A percentile compares a stretch with the other conserved stretches of the same genome.
Conservation (phyloP, 1,140 invertebrate species). For the Meteorus sp. region DNA sequence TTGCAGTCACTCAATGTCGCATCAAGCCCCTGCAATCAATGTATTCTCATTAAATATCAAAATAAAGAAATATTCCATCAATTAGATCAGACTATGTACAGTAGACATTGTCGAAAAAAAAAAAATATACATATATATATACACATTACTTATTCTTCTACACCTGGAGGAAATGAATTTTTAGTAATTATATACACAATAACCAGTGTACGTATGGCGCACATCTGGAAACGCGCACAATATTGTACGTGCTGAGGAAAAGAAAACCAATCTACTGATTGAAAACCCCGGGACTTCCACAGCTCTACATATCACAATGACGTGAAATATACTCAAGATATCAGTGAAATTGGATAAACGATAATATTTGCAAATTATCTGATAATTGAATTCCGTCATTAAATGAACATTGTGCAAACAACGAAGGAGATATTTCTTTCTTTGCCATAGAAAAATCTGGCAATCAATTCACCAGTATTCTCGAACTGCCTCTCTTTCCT, state of each 20-base stretch:
- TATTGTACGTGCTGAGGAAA: background rate
- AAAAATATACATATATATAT: background rate
- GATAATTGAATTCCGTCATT: background rate
- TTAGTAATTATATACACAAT: background rate
- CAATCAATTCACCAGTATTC: too few relatives aligned
- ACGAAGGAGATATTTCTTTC: too few relatives aligned
- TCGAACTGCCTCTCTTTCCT: too few relatives aligned
- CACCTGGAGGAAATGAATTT: constrained; percentile 14
- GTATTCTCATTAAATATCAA: background rate
- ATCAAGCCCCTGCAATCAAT: constrained; percentile 57
- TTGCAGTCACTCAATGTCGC: constrained; percentile 60
- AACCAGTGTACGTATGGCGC: background rate
- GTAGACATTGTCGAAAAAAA: background rate
- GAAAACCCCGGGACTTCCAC: background rate
- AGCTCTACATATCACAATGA: background rate
- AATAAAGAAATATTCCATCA: background rate
- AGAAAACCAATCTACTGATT: constrained; percentile 19
- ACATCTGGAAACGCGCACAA: background rate
- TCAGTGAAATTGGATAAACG: background rate
- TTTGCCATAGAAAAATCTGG: too few relatives aligned
- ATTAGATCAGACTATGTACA: background rate
- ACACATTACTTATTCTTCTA: background rate
- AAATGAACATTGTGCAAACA: background rate
- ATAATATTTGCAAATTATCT: background rate
- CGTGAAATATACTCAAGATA: background rate